Conservation (phyloP, 2,888 invertebrate genomes). For the Tribolium freemani region DNA sequence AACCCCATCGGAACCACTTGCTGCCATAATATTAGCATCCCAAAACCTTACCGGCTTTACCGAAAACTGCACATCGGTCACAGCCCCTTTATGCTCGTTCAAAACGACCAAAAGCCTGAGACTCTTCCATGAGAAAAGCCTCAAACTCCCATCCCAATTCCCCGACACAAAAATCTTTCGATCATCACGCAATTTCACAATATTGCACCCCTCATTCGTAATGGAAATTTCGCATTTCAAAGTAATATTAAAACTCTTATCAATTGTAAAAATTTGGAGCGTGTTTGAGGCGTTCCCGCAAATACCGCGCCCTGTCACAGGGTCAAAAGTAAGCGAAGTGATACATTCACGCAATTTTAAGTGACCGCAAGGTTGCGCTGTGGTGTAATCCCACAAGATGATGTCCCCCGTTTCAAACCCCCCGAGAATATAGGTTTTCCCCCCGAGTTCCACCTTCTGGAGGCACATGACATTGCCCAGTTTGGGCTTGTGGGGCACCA, state of each 20-base stretch:
- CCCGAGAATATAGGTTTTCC: constrained; percentile 73
- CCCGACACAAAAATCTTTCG: constrained; percentile 81
- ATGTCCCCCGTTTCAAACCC: constrained; percentile 84
- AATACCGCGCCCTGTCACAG: constrained; percentile 76
- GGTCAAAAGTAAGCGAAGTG: constrained; percentile 81
- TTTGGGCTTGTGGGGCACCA: constrained; percentile 67
- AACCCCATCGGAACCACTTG: constrained; percentile 80
- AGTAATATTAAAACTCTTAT: constrained; percentile 71
- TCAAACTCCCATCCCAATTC: constrained; percentile 83
- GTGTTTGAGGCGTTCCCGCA: constrained; percentile 76
- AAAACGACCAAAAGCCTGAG: constrained; percentile 76
- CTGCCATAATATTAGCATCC: constrained; percentile 85
- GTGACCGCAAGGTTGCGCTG: constrained; percentile 72
- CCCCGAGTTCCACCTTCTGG: constrained; percentile 69
- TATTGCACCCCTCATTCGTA: constrained; percentile 82
- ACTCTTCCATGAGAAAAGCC: constrained; percentile 39
- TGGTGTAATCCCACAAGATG: constrained; percentile 77
- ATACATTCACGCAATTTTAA: constrained; percentile 76
- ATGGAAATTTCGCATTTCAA: constrained; percentile 75
- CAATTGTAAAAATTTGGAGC: constrained; percentile 73
- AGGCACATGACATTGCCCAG: constrained; percentile 79
- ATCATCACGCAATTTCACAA: constrained; percentile 77
- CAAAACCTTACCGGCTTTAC: constrained; percentile 75
- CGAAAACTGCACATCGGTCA: constrained; percentile 82
- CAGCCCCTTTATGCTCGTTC: constrained; percentile 78